These are phyloP conservation scores for Lepus oiostolus DNA, from an alignment of 2,797 vertebrate genomes.

Conservation along the genomic window DNA sequence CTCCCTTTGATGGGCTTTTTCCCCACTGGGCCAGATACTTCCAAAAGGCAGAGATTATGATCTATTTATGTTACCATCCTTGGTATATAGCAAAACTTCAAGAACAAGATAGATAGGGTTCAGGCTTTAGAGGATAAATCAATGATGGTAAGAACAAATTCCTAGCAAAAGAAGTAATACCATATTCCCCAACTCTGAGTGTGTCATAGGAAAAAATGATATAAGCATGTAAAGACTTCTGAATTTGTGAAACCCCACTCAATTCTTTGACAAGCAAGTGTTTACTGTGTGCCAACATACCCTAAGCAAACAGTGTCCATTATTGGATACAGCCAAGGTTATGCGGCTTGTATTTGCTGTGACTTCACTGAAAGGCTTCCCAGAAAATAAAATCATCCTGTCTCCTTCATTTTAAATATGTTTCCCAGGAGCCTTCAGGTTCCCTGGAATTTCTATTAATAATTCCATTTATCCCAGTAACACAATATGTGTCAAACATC, in stretches of 20 bases:
- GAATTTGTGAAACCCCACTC: neutral
- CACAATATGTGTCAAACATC: slow-evolving; percentile 82
- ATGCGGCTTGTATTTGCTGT: neutral
- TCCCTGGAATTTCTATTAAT: slow-evolving; percentile 85
- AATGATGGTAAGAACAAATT: neutral
- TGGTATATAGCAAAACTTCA: neutral
- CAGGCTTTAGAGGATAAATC: slow-evolving; percentile 30
- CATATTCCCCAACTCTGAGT: neutral
- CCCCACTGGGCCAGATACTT: neutral
- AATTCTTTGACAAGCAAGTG: slow-evolving; percentile 24
- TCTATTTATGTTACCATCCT: neutral
- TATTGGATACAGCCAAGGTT: neutral
- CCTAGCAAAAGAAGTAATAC: neutral
- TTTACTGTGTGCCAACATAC: neutral
- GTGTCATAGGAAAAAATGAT: neutral
- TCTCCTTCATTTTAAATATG: slow-evolving; percentile 77
- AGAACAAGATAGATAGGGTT: neutral
- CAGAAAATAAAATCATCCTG: slow-evolving; percentile 74
- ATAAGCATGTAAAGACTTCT: neutral
- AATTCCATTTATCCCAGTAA: slow-evolving; percentile 83
- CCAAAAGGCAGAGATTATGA: neutral
- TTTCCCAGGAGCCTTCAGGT: slow-evolving; percentile 78
- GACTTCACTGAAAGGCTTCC: slow-evolving; percentile 65
- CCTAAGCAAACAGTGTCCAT: neutral
- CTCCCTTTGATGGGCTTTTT: neutral